Conservation (phyloP, 2,113 vertebrate species). For the Turdus rufiventris region DNA sequence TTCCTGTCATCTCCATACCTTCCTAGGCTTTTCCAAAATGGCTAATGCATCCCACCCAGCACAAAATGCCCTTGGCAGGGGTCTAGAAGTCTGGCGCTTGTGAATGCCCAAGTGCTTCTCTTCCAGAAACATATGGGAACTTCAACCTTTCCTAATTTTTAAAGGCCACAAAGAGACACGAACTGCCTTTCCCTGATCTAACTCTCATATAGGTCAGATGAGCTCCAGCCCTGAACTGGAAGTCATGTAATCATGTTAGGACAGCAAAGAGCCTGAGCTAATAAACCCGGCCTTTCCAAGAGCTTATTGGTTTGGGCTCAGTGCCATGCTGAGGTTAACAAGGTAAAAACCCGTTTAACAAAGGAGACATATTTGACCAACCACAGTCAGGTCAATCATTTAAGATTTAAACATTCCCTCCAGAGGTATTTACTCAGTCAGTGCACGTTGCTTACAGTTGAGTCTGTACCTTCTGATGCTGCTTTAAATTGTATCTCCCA, state of each 20-base stretch:
- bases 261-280: constrained; percentile 9
- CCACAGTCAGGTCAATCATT: constrained; percentile 28
- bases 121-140: neutral
- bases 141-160: neutral
- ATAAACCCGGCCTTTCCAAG: constrained; percentile 33
- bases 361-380: constrained; percentile 45
- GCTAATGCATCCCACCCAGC: neutral
- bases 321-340: constrained; percentile 54
- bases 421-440: constrained; percentile 38
- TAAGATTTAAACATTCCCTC: constrained; percentile 44
- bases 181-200: neutral
- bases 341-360: constrained; percentile 50
- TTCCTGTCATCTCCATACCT: neutral
- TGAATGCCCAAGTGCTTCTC: neutral
- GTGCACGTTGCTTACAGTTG: neutral
- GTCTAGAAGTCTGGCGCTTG: neutral
- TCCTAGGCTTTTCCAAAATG: neutral
- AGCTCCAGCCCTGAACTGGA: constrained; percentile 12
- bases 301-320: constrained; percentile 56
- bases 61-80: neutral
- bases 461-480: neutral
- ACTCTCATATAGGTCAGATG: constrained; percentile 22
- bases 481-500: constrained; percentile 22
- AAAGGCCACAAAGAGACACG: neutral
- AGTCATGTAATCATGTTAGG: constrained; percentile 29